Base-by-base conservation (phyloP, 2,888 invertebrate species). In the Pachliopta kotzebuea region DNA sequence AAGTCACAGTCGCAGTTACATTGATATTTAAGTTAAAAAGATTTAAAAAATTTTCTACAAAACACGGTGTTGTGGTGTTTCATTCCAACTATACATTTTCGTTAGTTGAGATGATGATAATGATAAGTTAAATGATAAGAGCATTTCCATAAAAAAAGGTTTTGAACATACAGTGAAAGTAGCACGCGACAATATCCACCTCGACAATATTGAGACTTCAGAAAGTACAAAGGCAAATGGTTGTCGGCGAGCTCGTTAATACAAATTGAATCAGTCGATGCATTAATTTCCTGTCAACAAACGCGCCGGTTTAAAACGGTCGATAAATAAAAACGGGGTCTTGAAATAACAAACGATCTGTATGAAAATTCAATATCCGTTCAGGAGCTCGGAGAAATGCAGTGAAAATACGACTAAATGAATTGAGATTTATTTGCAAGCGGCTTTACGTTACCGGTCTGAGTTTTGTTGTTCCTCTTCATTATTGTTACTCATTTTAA, bases 291-390 rank as follows among this genome's bases (percentile, higher is more conserved):
- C 90, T 88, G 87, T 79, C 83, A 84, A 79, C 79, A 79, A 78
- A 79, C 78, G 79, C 75, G 72, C 79, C 74, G 73, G 75, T 78
- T 53, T 84, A 77, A 85, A 85, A 82, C 76, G 79, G 74, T 72
- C 82, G 78, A 84, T 83, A 86, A 84, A 84, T 84, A 85, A 87
- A 84, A 86, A 80, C 75, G 75, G 73, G 14, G 45, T 74, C 70
- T 80, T 79, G 78, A 77, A 82, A 79, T 81, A 84, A 84, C 85
- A 84, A 84, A 84, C 81, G 84, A 83, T 83, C 83, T 78, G 78
- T 84, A 88, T 87, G 87, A 87, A 90, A 88, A 89, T 89, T 88
- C 86, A 90, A 90, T 90, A 90, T 90, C 90, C 90, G 89, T 68
- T 75, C 69, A 74, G 77, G 79, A 73, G 79, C 73, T 68, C 73